These are phyloP conservation scores for Machimus atricapillus DNA, from an alignment of 2,888 invertebrate genomes.

Conservation along the genomic window DNA sequence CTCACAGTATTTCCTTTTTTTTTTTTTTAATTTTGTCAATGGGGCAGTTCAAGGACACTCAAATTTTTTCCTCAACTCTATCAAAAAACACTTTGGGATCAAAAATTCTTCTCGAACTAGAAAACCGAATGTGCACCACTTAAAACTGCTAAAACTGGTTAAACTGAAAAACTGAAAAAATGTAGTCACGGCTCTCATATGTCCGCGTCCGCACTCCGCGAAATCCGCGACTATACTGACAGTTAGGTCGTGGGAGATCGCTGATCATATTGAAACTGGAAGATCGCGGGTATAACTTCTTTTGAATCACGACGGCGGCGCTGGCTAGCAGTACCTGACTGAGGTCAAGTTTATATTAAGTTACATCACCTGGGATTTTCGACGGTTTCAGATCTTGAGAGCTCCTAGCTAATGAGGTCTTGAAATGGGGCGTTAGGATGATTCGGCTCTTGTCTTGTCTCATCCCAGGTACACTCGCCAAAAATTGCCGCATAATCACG, in stretches of 20 bases:
- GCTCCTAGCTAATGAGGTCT: not conserved
- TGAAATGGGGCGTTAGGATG: constrained; percentile 3
- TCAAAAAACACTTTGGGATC: not conserved
- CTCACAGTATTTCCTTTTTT: not conserved
- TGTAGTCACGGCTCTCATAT: not conserved
- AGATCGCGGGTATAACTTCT: constrained; percentile 4
- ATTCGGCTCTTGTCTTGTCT: not conserved
- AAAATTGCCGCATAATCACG: not conserved
- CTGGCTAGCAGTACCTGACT: constrained; percentile 35
- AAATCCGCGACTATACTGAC: constrained; percentile 47
- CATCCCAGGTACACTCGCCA: not conserved
- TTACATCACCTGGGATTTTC: constrained; percentile 43
- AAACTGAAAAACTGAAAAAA: not conserved
- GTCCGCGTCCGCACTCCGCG: constrained; percentile 46
- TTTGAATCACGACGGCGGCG: not conserved
- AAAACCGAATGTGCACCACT: not conserved
- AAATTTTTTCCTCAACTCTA: not conserved
- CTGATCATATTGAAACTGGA: constrained; percentile 45
- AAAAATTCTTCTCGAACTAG: not conserved
- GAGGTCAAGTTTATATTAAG: constrained; percentile 46
- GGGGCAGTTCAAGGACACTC: not conserved
- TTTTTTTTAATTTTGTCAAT: not conserved
- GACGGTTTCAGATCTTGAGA: constrained; percentile 7
- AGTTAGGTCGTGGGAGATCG: constrained; percentile 46
- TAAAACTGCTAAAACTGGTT: not conserved